These are phyloP conservation scores for Tenebrosternarchus preto DNA, from an alignment of 2,113 vertebrate species.

Conservation along the genomic window DNA sequence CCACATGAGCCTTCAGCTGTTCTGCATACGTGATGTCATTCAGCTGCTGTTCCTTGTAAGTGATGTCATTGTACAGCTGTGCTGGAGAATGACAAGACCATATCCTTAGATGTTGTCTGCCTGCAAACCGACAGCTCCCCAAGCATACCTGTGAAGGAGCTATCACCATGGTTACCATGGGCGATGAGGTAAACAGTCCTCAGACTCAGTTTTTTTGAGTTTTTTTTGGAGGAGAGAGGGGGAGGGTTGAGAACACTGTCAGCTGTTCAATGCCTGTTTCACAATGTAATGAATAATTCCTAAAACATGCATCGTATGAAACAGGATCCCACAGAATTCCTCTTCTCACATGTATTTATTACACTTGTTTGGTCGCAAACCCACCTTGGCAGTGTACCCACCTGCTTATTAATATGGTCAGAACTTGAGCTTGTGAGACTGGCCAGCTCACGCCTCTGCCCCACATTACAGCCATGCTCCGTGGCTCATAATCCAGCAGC, in stretches of 20 bases:
- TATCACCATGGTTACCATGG: constrained; percentile 37
- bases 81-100: constrained; percentile 47
- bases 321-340: neutral
- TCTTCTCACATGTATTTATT: neutral
- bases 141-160: constrained; percentile 5
- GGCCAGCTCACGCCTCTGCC: neutral
- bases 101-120: constrained; percentile 35
- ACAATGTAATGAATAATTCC: neutral
- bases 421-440: neutral
- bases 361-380: neutral
- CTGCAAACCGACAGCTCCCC: neutral
- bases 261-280: neutral
- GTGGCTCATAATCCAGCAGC: neutral
- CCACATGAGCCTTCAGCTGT: constrained; percentile 55
- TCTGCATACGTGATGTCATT: constrained; percentile 67
- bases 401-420: neutral
- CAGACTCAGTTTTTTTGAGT: neutral
- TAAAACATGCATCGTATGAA: neutral
- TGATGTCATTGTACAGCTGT: constrained; percentile 74
- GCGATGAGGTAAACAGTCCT: neutral
- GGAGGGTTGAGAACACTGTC: neutral
- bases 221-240: too few species aligned
- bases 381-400: neutral
- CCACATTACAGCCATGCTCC: neutral
- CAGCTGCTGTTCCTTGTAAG: constrained; percentile 59